Conservation (phyloP, 2,797 vertebrate genomes). For the Rhinatrema bivittatum region DNA sequence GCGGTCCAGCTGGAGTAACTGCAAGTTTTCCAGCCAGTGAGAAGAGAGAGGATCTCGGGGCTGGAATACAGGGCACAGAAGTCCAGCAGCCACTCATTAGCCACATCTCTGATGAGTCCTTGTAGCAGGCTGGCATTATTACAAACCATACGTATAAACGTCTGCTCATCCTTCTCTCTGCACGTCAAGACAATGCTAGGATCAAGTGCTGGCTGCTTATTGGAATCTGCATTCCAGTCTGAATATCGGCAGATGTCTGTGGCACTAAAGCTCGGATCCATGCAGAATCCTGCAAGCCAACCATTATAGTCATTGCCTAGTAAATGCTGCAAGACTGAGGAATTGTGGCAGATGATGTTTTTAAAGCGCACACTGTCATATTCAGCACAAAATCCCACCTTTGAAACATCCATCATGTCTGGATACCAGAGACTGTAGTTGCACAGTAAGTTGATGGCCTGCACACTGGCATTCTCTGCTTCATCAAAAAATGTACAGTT, state of each 20-base stretch:
- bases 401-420: neutral
- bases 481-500: no score
- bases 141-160: slow-evolving; percentile 54
- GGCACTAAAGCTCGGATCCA: no score
- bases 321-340: slow-evolving; percentile 33
- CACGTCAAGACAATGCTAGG: slow-evolving; percentile 52
- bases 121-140: slow-evolving; percentile 31
- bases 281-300: no score
- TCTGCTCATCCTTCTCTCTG: slow-evolving; percentile 45
- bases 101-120: slow-evolving; percentile 37
- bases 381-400: neutral
- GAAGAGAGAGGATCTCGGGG: slow-evolving; percentile 28
- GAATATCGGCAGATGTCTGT: no score
- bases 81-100: slow-evolving; percentile 56
- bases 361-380: neutral
- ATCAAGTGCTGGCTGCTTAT: no score
- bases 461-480: no score
- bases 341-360: slow-evolving; percentile 44
- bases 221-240: no score
- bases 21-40: slow-evolving; percentile 43
- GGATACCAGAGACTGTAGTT: neutral
- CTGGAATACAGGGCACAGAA: slow-evolving; percentile 52
- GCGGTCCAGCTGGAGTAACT: slow-evolving; percentile 49
- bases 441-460: neutral
- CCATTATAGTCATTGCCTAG: no score